Evolutionary conservation across 2,113 vertebrate genomes (phyloP).

Genomic region (Dolichallabes microphthalmus): DNA sequence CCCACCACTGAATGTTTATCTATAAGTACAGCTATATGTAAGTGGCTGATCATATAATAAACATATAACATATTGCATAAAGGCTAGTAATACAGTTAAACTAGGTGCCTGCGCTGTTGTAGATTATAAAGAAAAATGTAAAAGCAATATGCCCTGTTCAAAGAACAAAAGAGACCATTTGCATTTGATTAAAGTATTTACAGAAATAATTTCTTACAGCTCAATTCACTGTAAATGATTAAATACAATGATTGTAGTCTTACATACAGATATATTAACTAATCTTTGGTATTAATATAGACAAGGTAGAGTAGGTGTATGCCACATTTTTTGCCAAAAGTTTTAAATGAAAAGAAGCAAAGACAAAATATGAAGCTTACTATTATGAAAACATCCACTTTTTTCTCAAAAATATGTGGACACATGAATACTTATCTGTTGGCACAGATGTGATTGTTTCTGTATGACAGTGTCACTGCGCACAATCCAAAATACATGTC

Average conservation of each 20-base stretch:
- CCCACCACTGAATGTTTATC: not conserved
- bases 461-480: too few relatives aligned
- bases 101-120: not conserved
- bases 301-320: not conserved
- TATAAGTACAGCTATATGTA: not conserved
- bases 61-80: too few relatives aligned
- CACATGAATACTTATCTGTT: too few relatives aligned
- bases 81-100: not conserved
- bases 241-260: not conserved
- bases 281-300: not conserved
- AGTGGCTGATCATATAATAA: not conserved
- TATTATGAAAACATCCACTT: too few relatives aligned
- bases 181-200: too few relatives aligned
- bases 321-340: not conserved
- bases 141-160: not conserved
- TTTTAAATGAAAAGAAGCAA: too few relatives aligned
- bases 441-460: too few relatives aligned
- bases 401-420: too few relatives aligned
- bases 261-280: not conserved
- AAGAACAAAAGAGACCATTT: not conserved
- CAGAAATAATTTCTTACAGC: not conserved
- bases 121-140: not conserved
- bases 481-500: too few relatives aligned
- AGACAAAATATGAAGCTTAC: too few relatives aligned
- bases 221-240: not conserved